These are phyloP conservation scores for Merodon equestris DNA, from an alignment of 2,888 invertebrate genomes.

Conservation along the genomic window DNA sequence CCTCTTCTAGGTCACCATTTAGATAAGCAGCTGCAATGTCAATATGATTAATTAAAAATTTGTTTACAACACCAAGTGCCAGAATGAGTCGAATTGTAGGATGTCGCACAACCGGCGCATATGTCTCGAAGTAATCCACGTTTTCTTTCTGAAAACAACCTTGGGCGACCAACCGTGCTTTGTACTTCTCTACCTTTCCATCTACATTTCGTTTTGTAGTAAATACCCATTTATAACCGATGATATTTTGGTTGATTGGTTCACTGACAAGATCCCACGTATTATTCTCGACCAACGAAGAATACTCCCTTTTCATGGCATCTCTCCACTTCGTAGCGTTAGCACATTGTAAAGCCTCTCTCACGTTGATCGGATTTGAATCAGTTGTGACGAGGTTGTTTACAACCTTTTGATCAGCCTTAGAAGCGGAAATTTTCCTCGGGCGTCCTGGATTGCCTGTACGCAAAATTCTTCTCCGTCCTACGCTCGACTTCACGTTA, in stretches of 20 bases:
- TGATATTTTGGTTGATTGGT: too few species aligned
- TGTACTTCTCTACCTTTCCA: too few species aligned
- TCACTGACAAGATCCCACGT: too few species aligned
- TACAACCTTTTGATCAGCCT: constrained; percentile 7
- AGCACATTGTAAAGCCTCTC: too few species aligned
- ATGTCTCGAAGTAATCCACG: constrained; percentile 71
- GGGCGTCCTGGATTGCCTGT: constrained; percentile 30
- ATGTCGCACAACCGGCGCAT: constrained; percentile 68
- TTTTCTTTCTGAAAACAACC: too few species aligned
- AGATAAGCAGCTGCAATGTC: constrained; percentile 35
- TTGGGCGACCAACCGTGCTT: too few species aligned
- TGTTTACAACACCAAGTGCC: constrained; percentile 24
- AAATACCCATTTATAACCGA: too few species aligned
- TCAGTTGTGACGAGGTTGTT: constrained; percentile 12
- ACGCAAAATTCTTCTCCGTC: constrained; percentile 35
- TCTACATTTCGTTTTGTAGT: too few species aligned
- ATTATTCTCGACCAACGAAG: too few species aligned
- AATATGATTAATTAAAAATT: constrained; percentile 49
- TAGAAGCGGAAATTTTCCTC: constrained; percentile 32
- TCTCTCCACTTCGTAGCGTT: constrained; percentile 48
- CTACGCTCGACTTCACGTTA: constrained; percentile 20
- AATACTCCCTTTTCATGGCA: constrained; percentile 70
- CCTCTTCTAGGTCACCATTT: too few species aligned
- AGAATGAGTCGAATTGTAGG: constrained; percentile 66
- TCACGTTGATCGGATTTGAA: constrained; percentile 36